These are phyloP conservation scores for Chloroclysta siterata DNA, from an alignment of 2,888 invertebrate species.

Conservation along the genomic window DNA sequence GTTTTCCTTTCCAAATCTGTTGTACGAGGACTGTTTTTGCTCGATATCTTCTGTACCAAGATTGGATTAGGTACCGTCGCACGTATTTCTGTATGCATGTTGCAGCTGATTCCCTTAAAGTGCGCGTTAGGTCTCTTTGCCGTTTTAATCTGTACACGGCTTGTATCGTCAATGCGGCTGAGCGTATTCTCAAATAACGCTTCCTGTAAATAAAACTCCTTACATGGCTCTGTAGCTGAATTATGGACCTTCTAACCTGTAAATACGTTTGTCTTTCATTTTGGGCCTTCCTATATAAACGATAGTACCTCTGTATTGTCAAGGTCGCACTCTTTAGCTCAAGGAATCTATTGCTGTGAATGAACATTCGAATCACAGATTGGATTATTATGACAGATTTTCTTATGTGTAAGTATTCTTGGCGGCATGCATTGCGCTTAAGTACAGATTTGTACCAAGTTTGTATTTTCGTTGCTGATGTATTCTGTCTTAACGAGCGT, in stretches of 20 bases:
- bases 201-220: constrained; percentile 59
- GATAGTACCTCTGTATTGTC: constrained; percentile 70
- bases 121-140: constrained; percentile 47
- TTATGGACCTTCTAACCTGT: constrained; percentile 46
- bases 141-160: constrained; percentile 64
- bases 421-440: constrained; percentile 56
- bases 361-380: constrained; percentile 64
- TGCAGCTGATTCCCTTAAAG: constrained; percentile 56
- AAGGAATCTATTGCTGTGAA: constrained; percentile 53
- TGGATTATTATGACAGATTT: constrained; percentile 63
- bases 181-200: constrained; percentile 55
- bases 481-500: constrained; percentile 45
- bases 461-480: constrained; percentile 68
- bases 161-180: constrained; percentile 65
- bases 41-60: constrained; percentile 56
- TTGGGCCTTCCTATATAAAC: constrained; percentile 57
- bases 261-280: constrained; percentile 53
- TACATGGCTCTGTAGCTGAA: constrained; percentile 56
- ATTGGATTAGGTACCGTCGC: constrained; percentile 60
- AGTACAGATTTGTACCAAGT: constrained; percentile 63
- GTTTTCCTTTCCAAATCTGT: constrained; percentile 70
- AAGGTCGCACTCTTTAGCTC: constrained; percentile 52
- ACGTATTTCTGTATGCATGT: constrained; percentile 67
- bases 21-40: constrained; percentile 65
- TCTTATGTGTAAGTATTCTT: constrained; percentile 55